These are phyloP conservation scores for Cyanistes caeruleus DNA, from an alignment of 2,113 vertebrate species.

Conservation along the genomic window DNA sequence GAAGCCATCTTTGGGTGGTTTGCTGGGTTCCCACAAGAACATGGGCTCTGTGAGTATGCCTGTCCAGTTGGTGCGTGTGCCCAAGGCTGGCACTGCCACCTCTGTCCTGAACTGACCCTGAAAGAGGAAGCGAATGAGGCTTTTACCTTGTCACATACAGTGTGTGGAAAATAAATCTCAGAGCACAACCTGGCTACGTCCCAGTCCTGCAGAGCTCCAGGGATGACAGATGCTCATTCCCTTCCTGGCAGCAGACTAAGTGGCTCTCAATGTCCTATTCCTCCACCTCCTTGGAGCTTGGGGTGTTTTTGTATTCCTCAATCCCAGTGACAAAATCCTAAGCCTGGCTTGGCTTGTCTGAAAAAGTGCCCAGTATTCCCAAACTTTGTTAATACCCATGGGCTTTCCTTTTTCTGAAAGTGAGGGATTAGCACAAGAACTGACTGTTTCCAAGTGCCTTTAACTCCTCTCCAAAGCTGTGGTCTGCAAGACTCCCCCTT, in stretches of 20 bases:
- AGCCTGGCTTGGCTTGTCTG: neutral
- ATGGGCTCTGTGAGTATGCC: slow-evolving; percentile 77
- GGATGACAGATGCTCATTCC: slow-evolving; percentile 35
- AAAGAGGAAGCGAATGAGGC: neutral
- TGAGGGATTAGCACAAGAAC: neutral
- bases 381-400: neutral
- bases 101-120: slow-evolving; percentile 8
- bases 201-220: slow-evolving; percentile 24
- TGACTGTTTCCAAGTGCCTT: neutral
- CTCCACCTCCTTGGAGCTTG: neutral
- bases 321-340: neutral
- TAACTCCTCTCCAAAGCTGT: neutral
- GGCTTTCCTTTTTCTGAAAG: neutral
- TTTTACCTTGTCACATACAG: neutral
- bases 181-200: neutral
- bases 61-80: neutral
- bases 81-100: neutral
- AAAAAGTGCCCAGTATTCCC: neutral
- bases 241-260: slow-evolving; percentile 18
- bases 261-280: neutral
- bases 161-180: neutral
- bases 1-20: slow-evolving; percentile 79
- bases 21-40: slow-evolving; percentile 73
- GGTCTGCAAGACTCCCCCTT: neutral
- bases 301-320: neutral